Evolutionary conservation across 2,113 vertebrate genomes (phyloP), one percentile per base, ranked within the genome.

Genomic region (Cynoglossus semilaevis): DNA sequence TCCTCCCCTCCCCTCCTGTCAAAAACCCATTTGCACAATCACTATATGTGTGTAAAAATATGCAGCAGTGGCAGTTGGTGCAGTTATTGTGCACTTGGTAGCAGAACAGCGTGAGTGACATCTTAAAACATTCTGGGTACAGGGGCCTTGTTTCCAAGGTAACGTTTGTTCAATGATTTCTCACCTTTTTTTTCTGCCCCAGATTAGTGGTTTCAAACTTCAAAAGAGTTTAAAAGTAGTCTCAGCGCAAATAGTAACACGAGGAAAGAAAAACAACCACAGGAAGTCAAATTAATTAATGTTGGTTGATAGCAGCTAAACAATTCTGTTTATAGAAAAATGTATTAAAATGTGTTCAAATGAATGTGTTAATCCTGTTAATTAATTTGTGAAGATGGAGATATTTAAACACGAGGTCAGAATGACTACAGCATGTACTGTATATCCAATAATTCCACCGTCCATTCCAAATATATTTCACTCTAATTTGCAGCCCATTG

Each of bases 121-220:
- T 71, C 71, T 75, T 61, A 63, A 80, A 45, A 68, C 58, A 68
- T 51, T 44, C 59, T 42, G 46, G 53, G 51, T 38, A 56, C 45
- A 58, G 51, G 63, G 70, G 44, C 34, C 35, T 52, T 52, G 77
- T 78, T 80, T 63, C 74, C 62, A 76, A 49, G 68, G 69, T 53
- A 67, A 80, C 68, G 63, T 35, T 50, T 66, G 56, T 71, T 79
- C 59, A 71, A 67, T 71, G 70, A 68, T 68, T 64, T 63, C 56
- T 70, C 41, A 44, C 22, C 9, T 40, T 40, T 40, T 40, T 40
- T 40, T 40, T 41, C 10, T 13, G 61, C 46, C 34, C 42, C 40
- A 29, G 50, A 22, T 63, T 44, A 67, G 47, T 53, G n/a, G 50
- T 61, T 52, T 76, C 51, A 63, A 48, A 47, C 42, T 37, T 11